These are phyloP conservation scores for Aphaenogaster ashmeadi DNA, from an alignment of 1,140 invertebrate species.

Conservation along the genomic window DNA sequence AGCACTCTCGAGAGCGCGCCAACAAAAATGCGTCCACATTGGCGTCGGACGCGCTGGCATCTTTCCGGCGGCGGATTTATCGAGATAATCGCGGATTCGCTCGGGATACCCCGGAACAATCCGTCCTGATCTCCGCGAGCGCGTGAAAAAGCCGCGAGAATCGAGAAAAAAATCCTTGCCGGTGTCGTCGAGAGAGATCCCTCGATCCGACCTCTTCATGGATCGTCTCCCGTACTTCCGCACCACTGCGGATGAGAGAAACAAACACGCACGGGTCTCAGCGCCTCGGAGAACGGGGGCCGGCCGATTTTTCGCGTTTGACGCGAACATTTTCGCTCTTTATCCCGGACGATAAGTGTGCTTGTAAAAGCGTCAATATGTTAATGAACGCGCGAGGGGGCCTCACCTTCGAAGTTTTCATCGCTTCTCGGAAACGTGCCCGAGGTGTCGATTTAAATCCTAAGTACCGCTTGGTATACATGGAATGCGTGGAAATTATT, in stretches of 20 bases:
- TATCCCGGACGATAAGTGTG: constrained; percentile 43
- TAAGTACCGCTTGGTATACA: neutral
- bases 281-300: constrained; percentile 29
- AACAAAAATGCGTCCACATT: constrained; percentile 61
- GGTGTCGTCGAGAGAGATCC: neutral
- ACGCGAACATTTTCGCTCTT: constrained; percentile 66
- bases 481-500: neutral
- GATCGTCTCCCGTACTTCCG: neutral
- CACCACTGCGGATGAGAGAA: constrained; percentile 30
- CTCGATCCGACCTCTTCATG: neutral
- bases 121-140: neutral
- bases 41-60: neutral
- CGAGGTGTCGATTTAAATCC: constrained; percentile 56
- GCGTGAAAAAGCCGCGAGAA: neutral
- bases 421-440: constrained; percentile 72
- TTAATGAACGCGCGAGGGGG: constrained; percentile 77
- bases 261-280: neutral
- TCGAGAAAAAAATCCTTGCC: neutral
- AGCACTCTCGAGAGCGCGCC: constrained; percentile 60
- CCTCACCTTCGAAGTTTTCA: constrained; percentile 72
- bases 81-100: neutral
- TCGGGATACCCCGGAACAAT: neutral
- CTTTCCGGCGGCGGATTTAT: constrained; percentile 29
- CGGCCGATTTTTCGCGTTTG: constrained; percentile 40
- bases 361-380: constrained; percentile 77